Percentiles rank a stretch among this genome's conserved stretches.
Evolutionary conservation across 2,113 vertebrate species (phyloP).

Genomic region (Loxodonta africana): DNA sequence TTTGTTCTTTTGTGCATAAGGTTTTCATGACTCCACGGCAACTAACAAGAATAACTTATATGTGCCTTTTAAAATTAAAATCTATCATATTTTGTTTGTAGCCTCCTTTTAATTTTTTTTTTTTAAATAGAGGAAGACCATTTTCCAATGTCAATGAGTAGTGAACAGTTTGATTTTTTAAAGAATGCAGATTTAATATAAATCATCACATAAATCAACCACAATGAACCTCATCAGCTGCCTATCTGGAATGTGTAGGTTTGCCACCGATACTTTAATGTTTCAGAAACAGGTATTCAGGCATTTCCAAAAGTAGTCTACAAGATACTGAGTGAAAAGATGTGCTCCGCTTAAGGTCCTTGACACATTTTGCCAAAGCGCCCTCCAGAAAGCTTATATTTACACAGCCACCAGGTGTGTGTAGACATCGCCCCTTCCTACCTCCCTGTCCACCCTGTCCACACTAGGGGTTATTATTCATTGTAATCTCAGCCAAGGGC

Average conservation of each 20-base stretch:
- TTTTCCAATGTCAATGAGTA: neutral
- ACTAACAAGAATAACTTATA: neutral
- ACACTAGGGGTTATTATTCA: neutral
- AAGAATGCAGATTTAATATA: neutral
- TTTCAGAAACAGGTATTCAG: neutral
- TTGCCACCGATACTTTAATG: conserved; percentile 25
- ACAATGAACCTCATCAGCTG: neutral
- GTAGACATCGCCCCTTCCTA: neutral
- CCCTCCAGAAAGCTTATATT: neutral
- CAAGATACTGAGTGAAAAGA: neutral
- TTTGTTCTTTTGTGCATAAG: neutral
- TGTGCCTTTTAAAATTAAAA: neutral
- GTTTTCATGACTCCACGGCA: neutral
- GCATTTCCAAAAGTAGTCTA: conserved; percentile 1
- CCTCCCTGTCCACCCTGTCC: too few relatives aligned
- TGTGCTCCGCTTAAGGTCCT: neutral
- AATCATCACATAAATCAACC: neutral
- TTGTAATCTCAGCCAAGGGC: neutral
- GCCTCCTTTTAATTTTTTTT: neutral
- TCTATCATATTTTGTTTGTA: neutral
- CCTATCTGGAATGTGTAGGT: neutral
- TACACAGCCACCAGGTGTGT: neutral
- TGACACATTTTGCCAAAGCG: neutral
- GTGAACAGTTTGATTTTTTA: neutral
- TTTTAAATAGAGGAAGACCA: neutral